phyloP scores from a whole-genome alignment of 2,113 vertebrate species.

The Isichthys henryi region DNA sequence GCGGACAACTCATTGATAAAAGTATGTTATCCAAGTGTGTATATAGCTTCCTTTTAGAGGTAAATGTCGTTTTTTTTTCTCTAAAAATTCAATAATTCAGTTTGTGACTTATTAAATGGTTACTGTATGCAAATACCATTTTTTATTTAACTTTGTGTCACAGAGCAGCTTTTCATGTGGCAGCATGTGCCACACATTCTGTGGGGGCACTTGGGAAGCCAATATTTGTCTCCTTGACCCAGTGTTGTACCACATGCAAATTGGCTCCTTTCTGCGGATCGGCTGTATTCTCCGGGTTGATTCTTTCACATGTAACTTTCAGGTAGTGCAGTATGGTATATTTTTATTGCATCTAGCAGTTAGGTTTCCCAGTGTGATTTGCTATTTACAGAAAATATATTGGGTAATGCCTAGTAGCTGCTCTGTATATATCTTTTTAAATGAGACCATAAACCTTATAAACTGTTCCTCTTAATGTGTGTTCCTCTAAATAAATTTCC shows the following conservation, averaged over 20 bases:
- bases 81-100: not conserved
- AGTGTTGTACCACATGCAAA: constrained; percentile 23
- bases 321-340: constrained; percentile 28
- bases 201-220: not conserved
- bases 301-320: constrained; percentile 44
- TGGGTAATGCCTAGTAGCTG: not conserved
- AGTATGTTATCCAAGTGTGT: not conserved
- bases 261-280: constrained; percentile 29
- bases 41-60: not conserved
- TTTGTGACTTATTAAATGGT: not conserved
- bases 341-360: constrained; percentile 30
- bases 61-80: not conserved
- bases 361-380: constrained; percentile 38
- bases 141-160: not conserved
- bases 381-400: constrained; percentile 37
- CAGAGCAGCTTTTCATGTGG: not conserved
- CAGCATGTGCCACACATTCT: not conserved
- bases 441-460: not conserved
- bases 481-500: not conserved
- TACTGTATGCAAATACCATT: not conserved
- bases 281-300: constrained; percentile 37
- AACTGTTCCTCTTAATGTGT: not conserved
- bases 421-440: not conserved
- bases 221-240: constrained; percentile 34
- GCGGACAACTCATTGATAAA: not conserved